Conservation (phyloP, 1,140 invertebrate genomes). For the Pseudomyrmex sp. region DNA sequence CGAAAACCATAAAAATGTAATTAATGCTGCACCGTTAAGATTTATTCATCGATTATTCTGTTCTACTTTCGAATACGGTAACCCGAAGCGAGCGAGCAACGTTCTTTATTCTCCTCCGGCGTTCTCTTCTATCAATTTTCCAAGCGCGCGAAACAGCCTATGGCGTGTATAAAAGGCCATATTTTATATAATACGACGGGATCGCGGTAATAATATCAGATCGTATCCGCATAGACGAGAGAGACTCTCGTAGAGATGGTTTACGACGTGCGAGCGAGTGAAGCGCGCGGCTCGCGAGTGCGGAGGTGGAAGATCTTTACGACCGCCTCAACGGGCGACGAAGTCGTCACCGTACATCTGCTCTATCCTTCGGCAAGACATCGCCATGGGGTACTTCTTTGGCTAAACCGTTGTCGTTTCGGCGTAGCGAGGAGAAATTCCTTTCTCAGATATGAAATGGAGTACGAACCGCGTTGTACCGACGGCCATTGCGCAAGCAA, state of each 20-base stretch:
- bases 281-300: constrained; percentile 47
- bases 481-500: constrained; percentile 40
- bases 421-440: constrained; percentile 2
- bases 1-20: too few species aligned
- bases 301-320: constrained; percentile 74
- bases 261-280: constrained; percentile 77
- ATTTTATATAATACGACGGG: constrained; percentile 68
- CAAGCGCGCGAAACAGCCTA: neutral
- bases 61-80: neutral
- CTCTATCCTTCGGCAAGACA: constrained; percentile 8
- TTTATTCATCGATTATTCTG: constrained; percentile 1
- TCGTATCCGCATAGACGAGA: constrained; percentile 67
- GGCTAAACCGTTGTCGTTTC: constrained; percentile 17
- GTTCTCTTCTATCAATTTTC: constrained; percentile 6
- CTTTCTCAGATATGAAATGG: constrained; percentile 59
- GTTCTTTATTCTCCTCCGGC: constrained; percentile 4
- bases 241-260: constrained; percentile 63
- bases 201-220: constrained; percentile 74
- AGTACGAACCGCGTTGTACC: neutral
- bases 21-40: neutral
- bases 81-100: neutral
- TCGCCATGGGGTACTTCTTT: constrained; percentile 29
- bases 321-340: constrained; percentile 67
- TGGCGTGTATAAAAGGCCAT: constrained; percentile 57
- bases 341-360: constrained; percentile 43